These are phyloP conservation scores for Oegoconia quadripuncta DNA, from an alignment of 2,888 invertebrate genomes.

Conservation along the genomic window DNA sequence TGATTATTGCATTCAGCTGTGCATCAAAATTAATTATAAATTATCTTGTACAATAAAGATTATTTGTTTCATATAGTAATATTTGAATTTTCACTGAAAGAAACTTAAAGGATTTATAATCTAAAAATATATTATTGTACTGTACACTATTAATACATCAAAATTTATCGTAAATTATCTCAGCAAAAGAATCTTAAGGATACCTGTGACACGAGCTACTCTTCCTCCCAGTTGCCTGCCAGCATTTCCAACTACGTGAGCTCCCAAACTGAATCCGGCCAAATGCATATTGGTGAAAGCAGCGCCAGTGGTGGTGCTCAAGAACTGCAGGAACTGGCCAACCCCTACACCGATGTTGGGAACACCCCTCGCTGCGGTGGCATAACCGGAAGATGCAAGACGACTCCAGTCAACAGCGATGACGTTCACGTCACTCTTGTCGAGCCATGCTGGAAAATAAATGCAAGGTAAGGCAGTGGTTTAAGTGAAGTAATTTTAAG, in stretches of 20 bases:
- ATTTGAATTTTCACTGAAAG: too few relatives aligned
- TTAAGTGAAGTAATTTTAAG: too few relatives aligned
- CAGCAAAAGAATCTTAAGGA: constrained; percentile 3
- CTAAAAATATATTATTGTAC: too few relatives aligned
- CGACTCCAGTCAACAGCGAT: constrained; percentile 48
- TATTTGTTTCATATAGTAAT: too few relatives aligned
- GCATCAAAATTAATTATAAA: too few relatives aligned
- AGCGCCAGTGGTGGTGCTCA: constrained; percentile 30
- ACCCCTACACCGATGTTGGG: constrained; percentile 41
- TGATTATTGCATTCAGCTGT: too few relatives aligned
- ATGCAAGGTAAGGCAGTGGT: too few relatives aligned
- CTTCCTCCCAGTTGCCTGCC: constrained; percentile 37
- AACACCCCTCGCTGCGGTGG: constrained; percentile 37
- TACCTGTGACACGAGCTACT: constrained; percentile 46
- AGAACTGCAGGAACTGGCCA: constrained; percentile 40
- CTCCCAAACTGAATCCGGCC: constrained; percentile 50
- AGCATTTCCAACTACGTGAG: constrained; percentile 46
- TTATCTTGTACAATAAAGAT: too few relatives aligned
- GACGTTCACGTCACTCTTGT: constrained; percentile 36
- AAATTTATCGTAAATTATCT: not conserved
- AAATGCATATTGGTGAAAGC: constrained; percentile 36
- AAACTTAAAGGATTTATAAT: too few relatives aligned
- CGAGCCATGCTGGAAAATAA: constrained; percentile 32
- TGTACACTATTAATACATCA: too few relatives aligned
- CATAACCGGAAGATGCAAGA: constrained; percentile 35